Evolutionary conservation across 2,888 invertebrate species (phyloP), one percentile per base, ranked within the genome.

Genomic region (Adineta ricciae): DNA sequence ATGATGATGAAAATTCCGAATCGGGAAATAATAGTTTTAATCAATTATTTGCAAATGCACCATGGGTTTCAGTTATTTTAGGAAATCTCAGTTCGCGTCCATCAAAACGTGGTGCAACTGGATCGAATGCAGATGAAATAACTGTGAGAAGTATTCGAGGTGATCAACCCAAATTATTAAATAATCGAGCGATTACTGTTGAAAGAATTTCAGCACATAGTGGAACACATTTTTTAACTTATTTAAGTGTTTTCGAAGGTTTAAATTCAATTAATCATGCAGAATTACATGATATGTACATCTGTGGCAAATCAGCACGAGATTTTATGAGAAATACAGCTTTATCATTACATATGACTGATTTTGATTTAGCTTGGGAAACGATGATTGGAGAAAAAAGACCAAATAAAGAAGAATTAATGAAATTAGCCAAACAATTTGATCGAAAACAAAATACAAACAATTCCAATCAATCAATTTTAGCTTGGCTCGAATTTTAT

Each of bases 261-360:
- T 78, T 78, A 78, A 78, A 78, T 38, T 24, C 38, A 24, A 21
- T 78, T 78, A 78, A 78, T 21, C n/a, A 78, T 38, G 41, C 38
- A 38, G 73, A 78, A 41, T 24, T 78, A 7, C 73, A 78, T 78
- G 36, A 2, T 9, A 78, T 78, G 73, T 78, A 78, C 41, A 19
- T 41, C 16, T 78, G 73, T 78, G 16, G 73, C 24, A 78, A 78
- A 78, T 78, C 73, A 41, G 38, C 38, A 21, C 36, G 73, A 24
- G 73, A 78, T 78, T 78, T 78, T 24, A 78, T 78, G 73, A 38
- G 41, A 38, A 78, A 78, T 78, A 78, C 73, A 78, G 73, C 73
- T 9, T 78, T 78, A 78, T 78, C 73, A 78, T 78, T 78, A 78
- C 41, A 78, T 41, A 78, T 78, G 73, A 78, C 73, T 78, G 73